A percentile compares a stretch with the other conserved stretches of the same genome.
These are phyloP conservation scores for Amblyopsis rosae DNA, from an alignment of 2,113 vertebrate species.

Conservation along the genomic window DNA sequence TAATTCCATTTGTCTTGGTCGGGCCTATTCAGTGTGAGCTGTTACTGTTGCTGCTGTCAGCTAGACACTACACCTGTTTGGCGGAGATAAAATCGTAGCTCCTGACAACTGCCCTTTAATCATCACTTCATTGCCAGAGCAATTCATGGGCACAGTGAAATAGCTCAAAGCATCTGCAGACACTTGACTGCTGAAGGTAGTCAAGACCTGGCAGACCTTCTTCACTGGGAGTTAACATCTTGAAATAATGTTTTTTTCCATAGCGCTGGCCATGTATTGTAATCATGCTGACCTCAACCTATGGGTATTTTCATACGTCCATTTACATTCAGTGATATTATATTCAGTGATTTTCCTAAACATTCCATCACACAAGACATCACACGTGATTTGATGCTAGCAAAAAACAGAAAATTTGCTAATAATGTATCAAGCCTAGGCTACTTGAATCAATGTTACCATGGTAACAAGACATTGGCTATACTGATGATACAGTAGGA, in stretches of 20 bases:
- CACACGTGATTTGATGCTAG: slow-evolving; percentile 9
- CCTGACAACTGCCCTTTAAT: slow-evolving; percentile 72
- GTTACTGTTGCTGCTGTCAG: slow-evolving; percentile 65
- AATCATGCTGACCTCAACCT: no score
- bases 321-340: not conserved
- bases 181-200: no score
- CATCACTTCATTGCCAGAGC: slow-evolving; percentile 47
- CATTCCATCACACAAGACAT: not conserved
- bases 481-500: no score
- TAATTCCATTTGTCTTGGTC: slow-evolving; percentile 73
- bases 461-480: no score
- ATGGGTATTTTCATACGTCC: not conserved
- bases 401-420: not conserved
- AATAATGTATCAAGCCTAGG: no score
- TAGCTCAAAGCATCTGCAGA: slow-evolving; percentile 10
- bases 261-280: no score
- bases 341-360: slow-evolving; percentile 14
- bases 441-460: no score
- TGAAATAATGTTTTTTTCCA: no score
- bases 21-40: slow-evolving; percentile 58
- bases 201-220: no score
- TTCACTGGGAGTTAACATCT: no score
- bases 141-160: slow-evolving; percentile 31
- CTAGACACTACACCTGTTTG: slow-evolving; percentile 65
- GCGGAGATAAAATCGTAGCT: slow-evolving; percentile 69